Conservation (phyloP, 2,797 vertebrate genomes). For the Gouania willdenowi region DNA sequence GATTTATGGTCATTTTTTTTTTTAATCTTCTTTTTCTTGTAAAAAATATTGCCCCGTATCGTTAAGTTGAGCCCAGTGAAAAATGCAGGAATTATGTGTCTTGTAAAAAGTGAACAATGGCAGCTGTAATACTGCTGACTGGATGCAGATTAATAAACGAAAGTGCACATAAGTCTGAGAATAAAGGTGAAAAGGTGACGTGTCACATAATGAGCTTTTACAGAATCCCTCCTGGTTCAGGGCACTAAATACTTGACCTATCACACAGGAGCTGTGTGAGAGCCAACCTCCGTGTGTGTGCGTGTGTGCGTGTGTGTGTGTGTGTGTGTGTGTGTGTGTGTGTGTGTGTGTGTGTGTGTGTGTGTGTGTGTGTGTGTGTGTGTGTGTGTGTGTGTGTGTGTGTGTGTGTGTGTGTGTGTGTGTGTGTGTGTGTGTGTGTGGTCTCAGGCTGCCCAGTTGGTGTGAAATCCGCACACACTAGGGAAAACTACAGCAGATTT, state of each 20-base stretch:
- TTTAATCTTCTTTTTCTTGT: no score
- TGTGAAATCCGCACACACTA: slow-evolving; percentile 30
- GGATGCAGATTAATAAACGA: slow-evolving; percentile 1
- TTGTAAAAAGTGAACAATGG: background rate
- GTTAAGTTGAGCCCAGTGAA: no score
- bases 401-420: slow-evolving; percentile 14
- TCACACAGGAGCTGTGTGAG: slow-evolving; percentile 32
- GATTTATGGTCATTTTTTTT: no score
- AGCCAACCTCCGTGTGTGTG: slow-evolving; percentile 23
- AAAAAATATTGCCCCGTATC: no score
- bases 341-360: slow-evolving; percentile 28
- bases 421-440: slow-evolving; percentile 30
- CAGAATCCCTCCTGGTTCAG: slow-evolving; percentile 7
- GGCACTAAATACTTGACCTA: slow-evolving; percentile 38
- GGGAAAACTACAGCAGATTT: background rate
- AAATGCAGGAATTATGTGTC: no score
- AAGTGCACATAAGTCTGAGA: background rate
- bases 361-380: slow-evolving; percentile 14
- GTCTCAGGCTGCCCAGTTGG: slow-evolving; percentile 30
- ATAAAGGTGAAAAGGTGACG: slow-evolving; percentile 1
- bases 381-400: slow-evolving; percentile 16
- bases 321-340: slow-evolving; percentile 18
- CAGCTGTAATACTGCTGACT: background rate
- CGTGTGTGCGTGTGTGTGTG: slow-evolving; percentile 12
- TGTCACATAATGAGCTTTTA: slow-evolving; percentile 16